phyloP scores from a whole-genome alignment of 35 echinoderm and acorn worm genomes.

The Diadema setosum region DNA sequence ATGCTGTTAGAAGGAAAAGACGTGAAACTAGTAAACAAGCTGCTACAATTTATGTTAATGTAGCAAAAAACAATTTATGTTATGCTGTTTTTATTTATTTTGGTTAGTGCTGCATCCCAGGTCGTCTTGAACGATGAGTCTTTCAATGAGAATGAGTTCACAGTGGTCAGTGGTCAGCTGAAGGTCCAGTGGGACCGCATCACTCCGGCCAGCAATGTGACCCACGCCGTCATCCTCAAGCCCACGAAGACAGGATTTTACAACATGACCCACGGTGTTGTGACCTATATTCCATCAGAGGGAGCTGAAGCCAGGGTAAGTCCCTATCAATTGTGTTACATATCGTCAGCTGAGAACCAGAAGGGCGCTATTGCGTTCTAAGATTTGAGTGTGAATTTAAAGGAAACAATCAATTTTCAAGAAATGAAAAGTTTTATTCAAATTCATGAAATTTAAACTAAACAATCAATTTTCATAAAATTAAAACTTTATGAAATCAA shows the following conservation, averaged over 20 bases:
- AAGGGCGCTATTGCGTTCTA: too few relatives aligned
- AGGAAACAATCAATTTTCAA: too few relatives aligned
- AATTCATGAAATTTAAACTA: too few relatives aligned
- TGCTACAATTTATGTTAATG: not conserved
- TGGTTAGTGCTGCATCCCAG: conserved; percentile 76
- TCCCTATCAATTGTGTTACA: too few relatives aligned
- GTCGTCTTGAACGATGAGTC: conserved; percentile 84
- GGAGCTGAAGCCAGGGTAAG: conserved; percentile 67
- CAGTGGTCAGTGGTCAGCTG: conserved; percentile 52
- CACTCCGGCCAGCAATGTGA: conserved; percentile 90
- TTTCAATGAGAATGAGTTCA: conserved; percentile 68
- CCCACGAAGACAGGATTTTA: conserved; percentile 68
- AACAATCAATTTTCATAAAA: too few relatives aligned
- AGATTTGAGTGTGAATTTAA: too few relatives aligned
- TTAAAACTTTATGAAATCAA: too few relatives aligned
- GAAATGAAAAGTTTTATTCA: too few relatives aligned
- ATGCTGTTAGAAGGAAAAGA: not conserved
- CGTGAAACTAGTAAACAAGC: not conserved
- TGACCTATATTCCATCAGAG: conserved; percentile 73
- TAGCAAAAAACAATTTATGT: not conserved
- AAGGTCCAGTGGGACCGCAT: conserved; percentile 89
- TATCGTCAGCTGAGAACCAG: too few relatives aligned
- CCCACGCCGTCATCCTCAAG: conserved; percentile 76
- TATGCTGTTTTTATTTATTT: not conserved
- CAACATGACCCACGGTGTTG: conserved; percentile 82